phyloP scores from a whole-genome alignment of 92 coral and sea anemone genomes.

The Siderastrea radians region DNA sequence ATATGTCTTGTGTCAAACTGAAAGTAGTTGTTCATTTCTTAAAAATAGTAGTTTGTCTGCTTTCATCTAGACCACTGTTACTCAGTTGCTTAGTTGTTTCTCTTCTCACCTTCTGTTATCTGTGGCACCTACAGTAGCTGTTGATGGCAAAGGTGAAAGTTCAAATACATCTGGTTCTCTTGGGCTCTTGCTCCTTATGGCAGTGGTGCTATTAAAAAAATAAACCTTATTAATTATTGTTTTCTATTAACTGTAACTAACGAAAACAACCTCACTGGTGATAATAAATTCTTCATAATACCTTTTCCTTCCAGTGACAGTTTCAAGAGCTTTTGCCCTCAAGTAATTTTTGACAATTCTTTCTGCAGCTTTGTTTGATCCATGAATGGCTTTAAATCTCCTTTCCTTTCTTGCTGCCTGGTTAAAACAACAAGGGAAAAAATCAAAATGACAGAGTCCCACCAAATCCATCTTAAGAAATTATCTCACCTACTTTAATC shows the following conservation, averaged over 20 bases:
- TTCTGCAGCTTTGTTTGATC: constrained; percentile 87
- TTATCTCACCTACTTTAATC: no score
- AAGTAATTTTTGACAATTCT: constrained; percentile 84
- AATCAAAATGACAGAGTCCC: neutral
- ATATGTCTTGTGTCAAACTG: no score
- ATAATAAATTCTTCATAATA: constrained; percentile 1
- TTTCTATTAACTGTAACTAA: no score
- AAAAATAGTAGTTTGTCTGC: no score
- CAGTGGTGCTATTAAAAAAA: constrained; percentile 3
- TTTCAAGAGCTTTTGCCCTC: constrained; percentile 89
- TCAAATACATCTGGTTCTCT: constrained; percentile 95
- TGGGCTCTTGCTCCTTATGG: constrained; percentile 66
- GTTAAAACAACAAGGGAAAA: neutral
- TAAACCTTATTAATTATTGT: no score
- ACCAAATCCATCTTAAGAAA: no score
- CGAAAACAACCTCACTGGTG: neutral
- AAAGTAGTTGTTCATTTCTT: no score
- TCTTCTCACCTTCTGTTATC: constrained; percentile 1
- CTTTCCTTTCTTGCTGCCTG: constrained; percentile 90
- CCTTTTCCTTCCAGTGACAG: constrained; percentile 94
- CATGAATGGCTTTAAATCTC: constrained; percentile 84
- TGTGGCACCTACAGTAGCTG: neutral
- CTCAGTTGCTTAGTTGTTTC: neutral
- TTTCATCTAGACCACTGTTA: neutral
- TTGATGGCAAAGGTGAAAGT: constrained; percentile 74